Evolutionary conservation across 1,140 invertebrate species (phyloP).

Genomic region (Dendroctonus valens): DNA sequence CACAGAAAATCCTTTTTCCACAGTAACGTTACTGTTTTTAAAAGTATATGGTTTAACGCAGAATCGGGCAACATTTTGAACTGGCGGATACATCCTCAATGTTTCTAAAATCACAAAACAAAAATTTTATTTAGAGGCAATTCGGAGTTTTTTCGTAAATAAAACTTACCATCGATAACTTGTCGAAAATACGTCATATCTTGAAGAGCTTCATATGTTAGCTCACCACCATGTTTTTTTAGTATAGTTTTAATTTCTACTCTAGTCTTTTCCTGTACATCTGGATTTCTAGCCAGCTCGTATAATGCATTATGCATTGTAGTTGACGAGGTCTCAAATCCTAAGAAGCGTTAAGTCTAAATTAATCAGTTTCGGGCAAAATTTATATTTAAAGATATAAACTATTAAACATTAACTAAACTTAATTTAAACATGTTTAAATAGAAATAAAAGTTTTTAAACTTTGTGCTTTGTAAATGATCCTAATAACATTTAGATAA

Average conservation of each 20-base stretch:
- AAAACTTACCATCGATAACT: slow-evolving; percentile 51
- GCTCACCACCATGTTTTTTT: slow-evolving; percentile 50
- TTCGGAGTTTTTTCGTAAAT: background rate
- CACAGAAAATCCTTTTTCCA: slow-evolving; percentile 61
- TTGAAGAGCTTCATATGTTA: slow-evolving; percentile 59
- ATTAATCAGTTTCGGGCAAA: background rate
- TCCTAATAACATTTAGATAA: too few relatives aligned
- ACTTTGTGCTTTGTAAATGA: too few relatives aligned
- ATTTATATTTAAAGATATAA: background rate
- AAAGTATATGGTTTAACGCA: slow-evolving; percentile 58
- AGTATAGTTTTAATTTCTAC: slow-evolving; percentile 53
- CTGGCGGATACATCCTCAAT: slow-evolving; percentile 62
- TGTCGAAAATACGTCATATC: slow-evolving; percentile 60
- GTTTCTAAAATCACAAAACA: slow-evolving; percentile 57
- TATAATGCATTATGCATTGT: slow-evolving; percentile 54
- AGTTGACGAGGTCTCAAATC: slow-evolving; percentile 55
- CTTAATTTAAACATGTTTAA: too few relatives aligned
- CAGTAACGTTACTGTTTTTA: slow-evolving; percentile 56
- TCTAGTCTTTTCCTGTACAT: slow-evolving; percentile 53
- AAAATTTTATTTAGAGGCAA: background rate
- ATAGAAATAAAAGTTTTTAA: too few relatives aligned
- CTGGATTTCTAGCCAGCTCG: slow-evolving; percentile 52
- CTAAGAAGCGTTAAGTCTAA: slow-evolving; percentile 31
- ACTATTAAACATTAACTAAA: too few relatives aligned
- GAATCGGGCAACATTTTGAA: slow-evolving; percentile 57